These are phyloP conservation scores for Aix galericulata DNA, from an alignment of 2,113 vertebrate genomes.

Conservation along the genomic window DNA sequence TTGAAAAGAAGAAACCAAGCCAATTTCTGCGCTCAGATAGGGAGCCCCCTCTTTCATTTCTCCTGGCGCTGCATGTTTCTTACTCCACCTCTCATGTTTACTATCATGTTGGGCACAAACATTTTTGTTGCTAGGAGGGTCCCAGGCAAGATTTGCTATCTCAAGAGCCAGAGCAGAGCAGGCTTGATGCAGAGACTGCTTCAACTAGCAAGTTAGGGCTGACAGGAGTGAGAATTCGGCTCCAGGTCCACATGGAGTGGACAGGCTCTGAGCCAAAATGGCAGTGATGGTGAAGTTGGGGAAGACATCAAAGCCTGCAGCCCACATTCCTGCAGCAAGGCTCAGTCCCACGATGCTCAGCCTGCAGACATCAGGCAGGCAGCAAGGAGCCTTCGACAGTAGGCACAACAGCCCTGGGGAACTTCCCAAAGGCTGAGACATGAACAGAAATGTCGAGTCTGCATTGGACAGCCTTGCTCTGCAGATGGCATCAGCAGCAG, in stretches of 20 bases:
- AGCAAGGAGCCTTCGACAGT: neutral
- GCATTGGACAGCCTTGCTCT: neutral
- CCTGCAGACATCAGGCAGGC: neutral
- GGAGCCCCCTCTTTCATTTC: neutral
- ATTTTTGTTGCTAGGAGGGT: conserved; percentile 59
- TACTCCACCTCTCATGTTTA: conserved; percentile 21
- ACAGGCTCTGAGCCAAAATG: neutral
- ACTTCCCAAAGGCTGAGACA: neutral
- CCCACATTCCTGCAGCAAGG: fast-evolving
- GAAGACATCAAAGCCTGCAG: neutral
- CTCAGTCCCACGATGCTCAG: fast-evolving
- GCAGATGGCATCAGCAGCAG: neutral
- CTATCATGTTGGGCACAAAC: conserved; percentile 55
- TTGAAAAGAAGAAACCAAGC: neutral
- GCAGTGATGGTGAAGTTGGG: neutral
- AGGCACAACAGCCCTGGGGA: neutral
- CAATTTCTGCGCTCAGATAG: neutral
- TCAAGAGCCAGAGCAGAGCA: neutral
- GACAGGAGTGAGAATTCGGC: neutral
- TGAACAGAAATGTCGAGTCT: neutral
- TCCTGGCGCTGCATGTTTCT: neutral
- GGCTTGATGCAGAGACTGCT: neutral
- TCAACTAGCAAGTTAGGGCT: neutral
- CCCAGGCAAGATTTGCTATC: neutral
- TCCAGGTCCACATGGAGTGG: neutral